These are phyloP conservation scores for Hoplodrina ambigua DNA, from an alignment of 2,888 invertebrate genomes.

Conservation along the genomic window DNA sequence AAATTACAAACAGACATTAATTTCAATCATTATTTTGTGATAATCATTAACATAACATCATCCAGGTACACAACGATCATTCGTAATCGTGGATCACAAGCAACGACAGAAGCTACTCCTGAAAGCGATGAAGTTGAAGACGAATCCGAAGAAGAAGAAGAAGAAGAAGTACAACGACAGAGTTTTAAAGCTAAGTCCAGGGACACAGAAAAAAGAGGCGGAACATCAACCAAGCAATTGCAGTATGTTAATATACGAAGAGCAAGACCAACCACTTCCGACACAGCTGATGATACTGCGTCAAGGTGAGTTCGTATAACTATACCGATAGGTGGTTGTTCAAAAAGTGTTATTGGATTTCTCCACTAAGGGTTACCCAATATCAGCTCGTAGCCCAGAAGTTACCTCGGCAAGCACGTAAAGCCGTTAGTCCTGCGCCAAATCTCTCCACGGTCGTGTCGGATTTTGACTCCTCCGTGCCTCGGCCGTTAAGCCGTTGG, in stretches of 20 bases:
- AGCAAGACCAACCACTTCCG: slow-evolving; percentile 87
- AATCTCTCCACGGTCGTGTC: too few relatives aligned
- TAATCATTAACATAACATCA: slow-evolving; percentile 1
- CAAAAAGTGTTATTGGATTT: too few relatives aligned
- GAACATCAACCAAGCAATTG: slow-evolving; percentile 82
- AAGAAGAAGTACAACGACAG: slow-evolving; percentile 72
- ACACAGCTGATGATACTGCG: slow-evolving; percentile 81
- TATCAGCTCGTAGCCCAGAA: too few relatives aligned
- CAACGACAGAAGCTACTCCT: slow-evolving; percentile 74
- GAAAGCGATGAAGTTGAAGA: slow-evolving; percentile 72
- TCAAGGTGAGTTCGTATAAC: slow-evolving; percentile 73
- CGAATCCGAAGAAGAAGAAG: slow-evolving; percentile 73
- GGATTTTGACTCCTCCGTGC: too few relatives aligned
- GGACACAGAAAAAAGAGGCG: slow-evolving; percentile 69
- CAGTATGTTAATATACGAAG: slow-evolving; percentile 94
- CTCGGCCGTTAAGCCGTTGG: too few relatives aligned
- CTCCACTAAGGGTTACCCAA: too few relatives aligned
- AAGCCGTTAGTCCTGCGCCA: too few relatives aligned
- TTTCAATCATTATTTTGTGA: too few relatives aligned
- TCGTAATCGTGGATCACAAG: slow-evolving; percentile 90
- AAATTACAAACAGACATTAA: too few relatives aligned
- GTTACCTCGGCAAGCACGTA: too few relatives aligned
- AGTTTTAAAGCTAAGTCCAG: slow-evolving; percentile 69
- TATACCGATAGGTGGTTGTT: too few relatives aligned
- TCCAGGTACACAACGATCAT: slow-evolving; percentile 91